Base-by-base conservation (phyloP, 2,113 vertebrate species). In the Lagopus muta region DNA sequence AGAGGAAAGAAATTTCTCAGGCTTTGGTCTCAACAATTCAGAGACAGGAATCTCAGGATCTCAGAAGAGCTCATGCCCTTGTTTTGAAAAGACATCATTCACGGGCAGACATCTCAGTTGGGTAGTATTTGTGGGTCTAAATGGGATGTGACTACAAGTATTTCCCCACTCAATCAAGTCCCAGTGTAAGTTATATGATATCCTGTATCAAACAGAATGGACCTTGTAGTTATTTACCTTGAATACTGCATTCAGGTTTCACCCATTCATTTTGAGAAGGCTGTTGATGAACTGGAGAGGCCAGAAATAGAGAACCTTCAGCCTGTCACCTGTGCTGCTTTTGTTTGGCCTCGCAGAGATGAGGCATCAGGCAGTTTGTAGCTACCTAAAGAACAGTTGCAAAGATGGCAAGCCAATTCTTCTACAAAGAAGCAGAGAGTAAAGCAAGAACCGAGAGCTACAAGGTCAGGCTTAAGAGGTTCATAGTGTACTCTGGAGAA, bases 311-410 rank as follows among this genome's bases (percentile, higher is more conserved):
- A 50, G 42, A 74, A 22, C 32, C 10, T 30, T 25, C 10, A 48
- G 27, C 80, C 10, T 2, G 1, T 52, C 24, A 81, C 11, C 22
- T 32, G 0, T 3, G 0, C 9, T 82, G 30, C 6, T 3, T 12
- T 81, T 20, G 8, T n/a, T 45, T 38, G 20, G 8, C 9, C 12
- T 52, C 34, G n/a, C 27, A 38, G 65, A 48, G 45, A n/a, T 27
- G 40, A 76, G 40, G 6, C 17, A 22, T 75, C 32, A 36, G 42
- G 28, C 28, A 48, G 14, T 17, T 70, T 54, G 21, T 32, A 69
- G 6, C 2, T 24, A 4, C 6, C 10, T 76, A 58, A 67, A 50
- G 45, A 52, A 50, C 30, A 13, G 6, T 6, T 66, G 25, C 17
- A 22, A 61, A 64, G 40, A 10, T 19, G 32, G 8, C 17, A 47